These are phyloP conservation scores for Phoebastria nigripes DNA, from an alignment of 2,797 vertebrate genomes.

Conservation along the genomic window DNA sequence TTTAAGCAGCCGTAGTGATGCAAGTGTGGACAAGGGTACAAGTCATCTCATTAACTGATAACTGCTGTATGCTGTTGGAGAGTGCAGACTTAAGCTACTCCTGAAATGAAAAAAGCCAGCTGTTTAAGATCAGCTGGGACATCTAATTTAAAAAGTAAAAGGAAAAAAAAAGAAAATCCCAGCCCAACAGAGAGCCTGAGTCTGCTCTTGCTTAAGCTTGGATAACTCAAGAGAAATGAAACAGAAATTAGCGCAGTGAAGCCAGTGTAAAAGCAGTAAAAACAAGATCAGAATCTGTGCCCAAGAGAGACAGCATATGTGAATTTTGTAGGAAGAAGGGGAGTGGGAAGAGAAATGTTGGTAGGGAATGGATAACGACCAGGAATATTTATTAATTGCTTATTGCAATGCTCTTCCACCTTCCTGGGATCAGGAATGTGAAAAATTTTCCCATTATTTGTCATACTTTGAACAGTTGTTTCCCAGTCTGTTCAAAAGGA, in stretches of 20 bases:
- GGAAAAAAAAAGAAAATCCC: background rate
- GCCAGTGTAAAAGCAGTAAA: background rate
- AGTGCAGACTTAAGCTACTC: slow-evolving; percentile 24
- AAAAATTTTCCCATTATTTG: background rate
- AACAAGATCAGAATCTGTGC: background rate
- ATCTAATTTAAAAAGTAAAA: slow-evolving; percentile 34
- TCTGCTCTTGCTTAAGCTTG: background rate
- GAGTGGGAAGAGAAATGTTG: background rate
- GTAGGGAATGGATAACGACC: background rate
- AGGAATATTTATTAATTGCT: background rate
- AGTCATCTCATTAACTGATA: slow-evolving; percentile 63
- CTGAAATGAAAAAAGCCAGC: slow-evolving; percentile 28
- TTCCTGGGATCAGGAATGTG: background rate
- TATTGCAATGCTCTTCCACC: background rate
- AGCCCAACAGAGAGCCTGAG: background rate
- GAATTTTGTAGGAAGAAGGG: background rate
- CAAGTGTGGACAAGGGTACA: slow-evolving; percentile 50
- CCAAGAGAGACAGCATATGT: background rate
- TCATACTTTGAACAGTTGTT: background rate
- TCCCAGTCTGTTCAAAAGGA: background rate
- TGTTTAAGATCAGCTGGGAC: slow-evolving; percentile 47
- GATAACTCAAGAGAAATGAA: slow-evolving; percentile 1
- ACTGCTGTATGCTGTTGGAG: slow-evolving; percentile 4
- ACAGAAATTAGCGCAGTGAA: background rate
- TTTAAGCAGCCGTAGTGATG: background rate